Percentiles rank a stretch among this genome's conserved stretches.
These are phyloP conservation scores for Crocidura indochinensis DNA, from an alignment of 2,797 vertebrate genomes.

Conservation along the genomic window DNA sequence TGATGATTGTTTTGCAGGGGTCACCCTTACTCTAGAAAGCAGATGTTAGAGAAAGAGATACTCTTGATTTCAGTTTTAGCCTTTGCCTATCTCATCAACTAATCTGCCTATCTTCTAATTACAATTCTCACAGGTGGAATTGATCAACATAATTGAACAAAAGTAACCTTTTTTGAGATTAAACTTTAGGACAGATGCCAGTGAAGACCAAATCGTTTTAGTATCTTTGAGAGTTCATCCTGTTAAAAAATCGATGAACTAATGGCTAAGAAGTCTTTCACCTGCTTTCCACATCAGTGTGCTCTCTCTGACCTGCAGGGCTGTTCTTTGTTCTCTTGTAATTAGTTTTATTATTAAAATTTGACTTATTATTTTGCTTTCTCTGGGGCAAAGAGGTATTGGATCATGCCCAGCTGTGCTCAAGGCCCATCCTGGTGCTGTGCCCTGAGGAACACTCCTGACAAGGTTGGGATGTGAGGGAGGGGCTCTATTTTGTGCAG, in stretches of 20 bases:
- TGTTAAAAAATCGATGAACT: not conserved
- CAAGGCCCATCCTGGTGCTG: too few relatives aligned
- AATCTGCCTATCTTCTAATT: not conserved
- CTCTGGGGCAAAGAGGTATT: too few relatives aligned
- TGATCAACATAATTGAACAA: not conserved
- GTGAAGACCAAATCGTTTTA: not conserved
- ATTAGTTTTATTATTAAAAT: conserved; percentile 8
- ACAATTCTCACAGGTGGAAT: not conserved
- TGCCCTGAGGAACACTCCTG: too few relatives aligned
- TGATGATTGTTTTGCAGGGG: too few relatives aligned
- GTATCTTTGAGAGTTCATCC: not conserved
- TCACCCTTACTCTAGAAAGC: too few relatives aligned
- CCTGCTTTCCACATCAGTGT: not conserved
- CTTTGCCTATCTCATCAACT: not conserved
- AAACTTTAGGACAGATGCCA: not conserved
- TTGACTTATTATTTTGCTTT: conserved; percentile 20
- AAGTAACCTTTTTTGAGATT: not conserved
- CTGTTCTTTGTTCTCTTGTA: not conserved
- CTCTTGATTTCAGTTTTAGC: not conserved
- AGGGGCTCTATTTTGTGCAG: too few relatives aligned
- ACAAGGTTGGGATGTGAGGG: too few relatives aligned
- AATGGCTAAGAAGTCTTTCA: not conserved
- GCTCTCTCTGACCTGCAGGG: not conserved
- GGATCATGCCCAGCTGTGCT: too few relatives aligned
- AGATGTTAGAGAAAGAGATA: too few relatives aligned